Evolutionary conservation across 2,888 invertebrate genomes (phyloP).

Genomic region (Temnothorax ravouxi): DNA sequence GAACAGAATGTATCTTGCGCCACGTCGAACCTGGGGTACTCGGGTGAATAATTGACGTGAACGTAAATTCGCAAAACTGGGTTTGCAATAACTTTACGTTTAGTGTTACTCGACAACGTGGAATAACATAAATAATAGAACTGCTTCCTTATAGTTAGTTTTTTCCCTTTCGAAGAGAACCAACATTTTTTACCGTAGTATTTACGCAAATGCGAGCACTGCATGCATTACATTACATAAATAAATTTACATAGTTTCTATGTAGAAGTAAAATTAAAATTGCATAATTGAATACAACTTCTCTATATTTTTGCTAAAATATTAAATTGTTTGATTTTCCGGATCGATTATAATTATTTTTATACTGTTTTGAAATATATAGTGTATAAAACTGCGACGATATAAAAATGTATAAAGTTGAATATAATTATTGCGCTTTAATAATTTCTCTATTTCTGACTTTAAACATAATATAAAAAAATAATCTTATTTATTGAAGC

Average conservation of each 20-base stretch:
- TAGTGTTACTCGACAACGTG: constrained; percentile 22
- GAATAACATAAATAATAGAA: constrained; percentile 14
- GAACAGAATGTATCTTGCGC: constrained; percentile 48
- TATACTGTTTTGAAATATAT: not conserved
- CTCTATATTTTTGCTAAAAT: not conserved
- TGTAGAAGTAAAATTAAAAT: constrained; percentile 6
- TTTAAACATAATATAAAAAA: not conserved
- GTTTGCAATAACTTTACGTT: constrained; percentile 33
- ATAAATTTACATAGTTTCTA: constrained; percentile 20
- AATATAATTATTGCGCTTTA: not conserved
- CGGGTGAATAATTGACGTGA: constrained; percentile 39
- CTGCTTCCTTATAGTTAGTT: not conserved
- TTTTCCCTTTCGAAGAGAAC: not conserved
- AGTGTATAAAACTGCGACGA: not conserved
- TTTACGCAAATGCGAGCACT: not conserved
- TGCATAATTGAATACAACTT: not conserved
- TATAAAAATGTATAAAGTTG: not conserved
- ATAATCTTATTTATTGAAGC: constrained; percentile 9
- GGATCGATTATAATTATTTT: not conserved
- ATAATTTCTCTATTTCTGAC: not conserved
- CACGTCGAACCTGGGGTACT: constrained; percentile 41
- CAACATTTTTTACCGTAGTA: not conserved
- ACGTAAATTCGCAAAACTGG: constrained; percentile 40
- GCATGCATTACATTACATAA: constrained; percentile 11
- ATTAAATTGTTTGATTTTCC: not conserved